Conservation (phyloP, 2,113 vertebrate species). For the Bubalus kerabau region DNA sequence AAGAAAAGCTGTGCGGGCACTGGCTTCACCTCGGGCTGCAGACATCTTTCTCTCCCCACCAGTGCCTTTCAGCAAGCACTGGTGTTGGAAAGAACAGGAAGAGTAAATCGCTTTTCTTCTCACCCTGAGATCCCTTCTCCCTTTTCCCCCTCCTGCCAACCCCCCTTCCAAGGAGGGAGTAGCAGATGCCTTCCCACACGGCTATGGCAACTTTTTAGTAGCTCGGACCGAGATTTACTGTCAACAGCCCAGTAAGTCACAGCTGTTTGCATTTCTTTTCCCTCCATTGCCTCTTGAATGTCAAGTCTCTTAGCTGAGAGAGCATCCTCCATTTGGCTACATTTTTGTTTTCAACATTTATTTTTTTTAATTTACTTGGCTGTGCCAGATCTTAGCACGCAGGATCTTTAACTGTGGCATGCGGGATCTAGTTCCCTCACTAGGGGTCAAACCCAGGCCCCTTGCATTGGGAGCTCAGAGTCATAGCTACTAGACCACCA, state of each 20-base stretch:
- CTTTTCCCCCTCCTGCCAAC: neutral
- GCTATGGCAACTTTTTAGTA: neutral
- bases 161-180: neutral
- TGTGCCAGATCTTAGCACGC: neutral
- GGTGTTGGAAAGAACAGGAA: neutral
- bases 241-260: neutral
- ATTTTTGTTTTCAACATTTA: neutral
- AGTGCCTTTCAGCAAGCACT: neutral
- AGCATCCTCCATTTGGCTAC: neutral
- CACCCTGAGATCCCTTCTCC: neutral
- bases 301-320: constrained; percentile 22
- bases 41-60: neutral
- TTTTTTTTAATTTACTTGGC: neutral
- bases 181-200: neutral
- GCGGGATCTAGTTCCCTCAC: neutral
- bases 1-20: neutral
- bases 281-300: constrained; percentile 35
- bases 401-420: neutral
- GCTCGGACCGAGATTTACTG: constrained; percentile 28
- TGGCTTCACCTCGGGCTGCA: neutral
- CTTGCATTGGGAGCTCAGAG: neutral
- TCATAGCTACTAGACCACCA: neutral
- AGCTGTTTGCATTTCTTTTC: constrained; percentile 25
- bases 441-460: neutral
- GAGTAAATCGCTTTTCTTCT: rapidly evolving